Conservation (phyloP, 1,140 invertebrate species). For the Drosophila sechellia region DNA sequence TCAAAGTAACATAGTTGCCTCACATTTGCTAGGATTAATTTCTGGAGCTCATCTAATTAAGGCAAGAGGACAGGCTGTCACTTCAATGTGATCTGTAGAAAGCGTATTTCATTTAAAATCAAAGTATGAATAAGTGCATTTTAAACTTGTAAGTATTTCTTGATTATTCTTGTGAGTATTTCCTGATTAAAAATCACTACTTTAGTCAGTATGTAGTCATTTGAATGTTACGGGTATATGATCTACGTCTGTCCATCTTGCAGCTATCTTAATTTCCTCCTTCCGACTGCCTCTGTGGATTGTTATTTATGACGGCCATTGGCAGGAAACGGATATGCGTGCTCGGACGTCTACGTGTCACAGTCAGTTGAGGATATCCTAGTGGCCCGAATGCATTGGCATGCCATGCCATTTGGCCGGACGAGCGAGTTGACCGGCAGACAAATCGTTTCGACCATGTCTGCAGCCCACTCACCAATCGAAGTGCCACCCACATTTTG, state of each 20-base stretch:
- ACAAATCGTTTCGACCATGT: slow-evolving; percentile 60
- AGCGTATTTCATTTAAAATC: no score
- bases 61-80: slow-evolving; percentile 1
- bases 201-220: slow-evolving; percentile 10
- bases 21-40: slow-evolving; percentile 26
- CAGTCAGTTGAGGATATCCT: slow-evolving; percentile 17
- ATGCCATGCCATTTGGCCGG: slow-evolving; percentile 38
- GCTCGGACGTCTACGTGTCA: slow-evolving; percentile 62
- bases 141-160: no score
- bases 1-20: slow-evolving; percentile 23
- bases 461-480: slow-evolving; percentile 8
- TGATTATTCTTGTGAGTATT: no score
- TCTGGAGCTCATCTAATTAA: slow-evolving; percentile 16
- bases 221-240: slow-evolving; percentile 36
- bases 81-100: background rate
- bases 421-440: slow-evolving; percentile 49
- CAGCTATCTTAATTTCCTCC: slow-evolving; percentile 4
- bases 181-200: no score
- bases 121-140: background rate
- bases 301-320: slow-evolving; percentile 72
- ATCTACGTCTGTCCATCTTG: slow-evolving; percentile 15
- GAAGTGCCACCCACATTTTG: slow-evolving; percentile 18
- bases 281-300: slow-evolving; percentile 22
- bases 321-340: slow-evolving; percentile 71
- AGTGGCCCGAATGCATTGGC: slow-evolving; percentile 35